These are phyloP conservation scores for Anoplolepis gracilipes DNA, from an alignment of 1,140 invertebrate species.

Conservation along the genomic window DNA sequence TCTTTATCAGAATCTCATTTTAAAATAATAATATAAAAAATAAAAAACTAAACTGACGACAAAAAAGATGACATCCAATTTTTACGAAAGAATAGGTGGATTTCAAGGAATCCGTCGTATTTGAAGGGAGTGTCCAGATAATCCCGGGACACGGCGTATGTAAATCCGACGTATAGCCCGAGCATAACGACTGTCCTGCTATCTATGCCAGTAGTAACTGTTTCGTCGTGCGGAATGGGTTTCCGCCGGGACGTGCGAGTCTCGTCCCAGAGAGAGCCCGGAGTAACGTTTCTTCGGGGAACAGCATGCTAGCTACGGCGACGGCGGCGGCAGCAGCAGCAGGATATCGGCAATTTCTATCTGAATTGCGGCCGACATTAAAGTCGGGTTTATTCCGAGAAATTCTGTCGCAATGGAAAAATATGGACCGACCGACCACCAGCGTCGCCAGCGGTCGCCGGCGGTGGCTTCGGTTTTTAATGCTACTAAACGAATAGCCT, in stretches of 20 bases:
- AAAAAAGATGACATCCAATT: background rate
- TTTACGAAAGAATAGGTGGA: background rate
- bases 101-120: background rate
- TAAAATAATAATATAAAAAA: background rate
- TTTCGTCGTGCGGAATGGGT: constrained; percentile 50
- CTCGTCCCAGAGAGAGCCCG: constrained; percentile 12
- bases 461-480: constrained; percentile 43
- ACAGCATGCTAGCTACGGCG: background rate
- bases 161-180: constrained; percentile 39
- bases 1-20: background rate
- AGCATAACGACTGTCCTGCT: constrained; percentile 49
- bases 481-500: constrained; percentile 1
- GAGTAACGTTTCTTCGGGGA: constrained; percentile 53
- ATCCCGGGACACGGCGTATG: constrained; percentile 34
- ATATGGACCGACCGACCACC: constrained; percentile 8
- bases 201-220: constrained; percentile 52
- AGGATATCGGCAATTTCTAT: constrained; percentile 53
- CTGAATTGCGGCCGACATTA: constrained; percentile 46
- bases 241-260: constrained; percentile 46
- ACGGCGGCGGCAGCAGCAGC: background rate
- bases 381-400: constrained; percentile 45
- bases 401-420: constrained; percentile 50
- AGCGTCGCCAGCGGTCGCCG: background rate
- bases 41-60: background rate
- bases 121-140: background rate